Base-by-base conservation (phyloP, 2,113 vertebrate genomes). In the Campylorhamphus procurvoides region DNA sequence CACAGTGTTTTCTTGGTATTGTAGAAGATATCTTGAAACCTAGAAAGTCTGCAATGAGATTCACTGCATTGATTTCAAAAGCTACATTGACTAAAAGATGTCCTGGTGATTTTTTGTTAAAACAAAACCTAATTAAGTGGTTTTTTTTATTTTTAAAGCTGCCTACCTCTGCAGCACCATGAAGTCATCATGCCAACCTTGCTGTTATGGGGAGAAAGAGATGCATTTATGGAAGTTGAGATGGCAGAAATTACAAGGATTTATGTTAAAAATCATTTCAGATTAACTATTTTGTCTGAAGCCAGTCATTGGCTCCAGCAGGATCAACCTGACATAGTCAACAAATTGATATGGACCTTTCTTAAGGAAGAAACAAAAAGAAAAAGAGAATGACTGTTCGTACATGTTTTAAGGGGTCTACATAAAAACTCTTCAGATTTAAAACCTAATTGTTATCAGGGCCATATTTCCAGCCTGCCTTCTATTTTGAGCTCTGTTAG, bases 311-410 rank as follows among this genome's bases (percentile, higher is more conserved):
- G 99, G 99, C 98, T 99, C 95, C 99, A 99, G 97, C 99, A 99
- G 97, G 99, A 99, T 97, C 99, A 99, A 97, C 99, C 99, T 18
- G 98, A 99, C 71, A 99, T 99, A 60, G 99, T 99, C 71, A 99
- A 99, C 98, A 99, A 98, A 91, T 98, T 99, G 97, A 99, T 99
- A 98, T 99, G 99, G 99, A 99, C 99, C 92, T 99, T 99, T 98
- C 98, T 99, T 83, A 99, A 99, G 96, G 99, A 99, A 97, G 98
- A 99, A 89, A 98, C 98, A 94, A 98, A 98, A 81, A 98, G 98
- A 69, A 99, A 98, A 97, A 98, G 98, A 97, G 97, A 98, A 52
- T 98, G 96, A 98, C 85, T 93, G 80, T 92, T 89, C 93, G 49
- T 96, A 86, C 17, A 42, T 94, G 89, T 97, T 95, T 87, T 75